Evolutionary conservation across 2,113 vertebrate genomes (phyloP).

Genomic region (Lophochroa leadbeateri): DNA sequence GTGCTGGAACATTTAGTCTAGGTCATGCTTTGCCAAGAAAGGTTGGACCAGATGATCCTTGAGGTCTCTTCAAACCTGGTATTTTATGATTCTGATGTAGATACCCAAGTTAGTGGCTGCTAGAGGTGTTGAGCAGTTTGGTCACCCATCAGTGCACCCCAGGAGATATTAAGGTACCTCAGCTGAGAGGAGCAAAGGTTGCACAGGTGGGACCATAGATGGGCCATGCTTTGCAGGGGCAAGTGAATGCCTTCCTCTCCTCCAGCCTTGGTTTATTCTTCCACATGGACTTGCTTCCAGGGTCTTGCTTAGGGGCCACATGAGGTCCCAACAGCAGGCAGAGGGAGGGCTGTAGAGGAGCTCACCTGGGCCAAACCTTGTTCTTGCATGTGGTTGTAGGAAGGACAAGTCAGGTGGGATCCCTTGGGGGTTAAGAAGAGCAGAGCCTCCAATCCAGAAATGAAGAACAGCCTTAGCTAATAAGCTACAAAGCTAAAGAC

Average conservation of each 20-base stretch:
- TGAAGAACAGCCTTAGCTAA: not conserved
- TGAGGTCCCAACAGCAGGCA: not conserved
- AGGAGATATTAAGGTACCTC: fast-evolving
- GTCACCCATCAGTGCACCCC: not conserved
- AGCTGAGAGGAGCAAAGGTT: fast-evolving
- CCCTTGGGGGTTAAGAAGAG: not conserved
- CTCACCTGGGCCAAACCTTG: not conserved
- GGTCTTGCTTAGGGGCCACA: not conserved
- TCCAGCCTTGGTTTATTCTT: not conserved
- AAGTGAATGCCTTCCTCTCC: fast-evolving
- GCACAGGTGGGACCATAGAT: not conserved
- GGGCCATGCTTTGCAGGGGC: not conserved
- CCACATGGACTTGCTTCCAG: fast-evolving
- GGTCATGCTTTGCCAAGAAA: not conserved
- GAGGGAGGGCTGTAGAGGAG: not conserved
- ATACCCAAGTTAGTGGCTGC: not conserved
- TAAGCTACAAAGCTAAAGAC: not conserved
- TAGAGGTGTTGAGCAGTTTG: not conserved
- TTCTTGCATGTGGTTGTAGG: not conserved
- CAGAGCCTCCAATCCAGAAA: not conserved
- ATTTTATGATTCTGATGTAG: not conserved
- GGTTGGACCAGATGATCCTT: not conserved
- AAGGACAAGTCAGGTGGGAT: not conserved
- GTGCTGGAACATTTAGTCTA: not conserved
- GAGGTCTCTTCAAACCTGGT: not conserved